Evolutionary conservation across 2,113 vertebrate species (phyloP).

Genomic region (Mola mola): DNA sequence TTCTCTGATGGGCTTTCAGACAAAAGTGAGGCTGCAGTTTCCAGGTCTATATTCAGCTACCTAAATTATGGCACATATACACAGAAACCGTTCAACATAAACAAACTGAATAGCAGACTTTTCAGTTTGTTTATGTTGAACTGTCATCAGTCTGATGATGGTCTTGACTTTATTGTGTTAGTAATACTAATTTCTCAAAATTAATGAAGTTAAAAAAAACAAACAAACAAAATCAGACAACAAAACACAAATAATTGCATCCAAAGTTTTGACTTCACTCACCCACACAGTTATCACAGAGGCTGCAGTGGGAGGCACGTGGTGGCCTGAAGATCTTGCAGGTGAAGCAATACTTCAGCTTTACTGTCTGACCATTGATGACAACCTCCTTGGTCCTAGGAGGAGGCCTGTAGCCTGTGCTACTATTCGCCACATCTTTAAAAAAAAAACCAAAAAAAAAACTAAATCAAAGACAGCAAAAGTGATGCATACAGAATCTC

Average conservation of each 20-base stretch:
- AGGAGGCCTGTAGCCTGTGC: constrained; percentile 93
- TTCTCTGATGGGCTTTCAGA: neutral
- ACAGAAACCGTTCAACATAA: neutral
- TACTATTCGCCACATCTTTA: constrained; percentile 92
- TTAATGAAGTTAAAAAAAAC: neutral
- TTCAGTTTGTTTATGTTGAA: no score
- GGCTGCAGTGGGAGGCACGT: constrained; percentile 97
- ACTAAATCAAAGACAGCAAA: neutral
- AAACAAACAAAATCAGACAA: neutral
- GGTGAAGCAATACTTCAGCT: constrained; percentile 98
- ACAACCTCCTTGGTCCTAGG: constrained; percentile 96
- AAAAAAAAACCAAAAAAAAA: constrained; percentile 17
- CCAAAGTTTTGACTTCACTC: constrained; percentile 56
- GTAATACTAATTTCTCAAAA: neutral
- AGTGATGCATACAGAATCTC: neutral
- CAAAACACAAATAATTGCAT: neutral
- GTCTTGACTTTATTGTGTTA: neutral
- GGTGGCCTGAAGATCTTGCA: constrained; percentile 99
- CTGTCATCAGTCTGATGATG: no score
- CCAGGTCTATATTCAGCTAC: no score
- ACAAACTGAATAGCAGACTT: no score
- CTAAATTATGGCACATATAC: no score
- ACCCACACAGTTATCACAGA: constrained; percentile 99
- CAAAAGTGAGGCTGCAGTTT: no score
- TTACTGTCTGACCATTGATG: constrained; percentile 97